Base-by-base conservation (phyloP, 2,888 invertebrate genomes). In the Stenchaetothrips biformis region DNA sequence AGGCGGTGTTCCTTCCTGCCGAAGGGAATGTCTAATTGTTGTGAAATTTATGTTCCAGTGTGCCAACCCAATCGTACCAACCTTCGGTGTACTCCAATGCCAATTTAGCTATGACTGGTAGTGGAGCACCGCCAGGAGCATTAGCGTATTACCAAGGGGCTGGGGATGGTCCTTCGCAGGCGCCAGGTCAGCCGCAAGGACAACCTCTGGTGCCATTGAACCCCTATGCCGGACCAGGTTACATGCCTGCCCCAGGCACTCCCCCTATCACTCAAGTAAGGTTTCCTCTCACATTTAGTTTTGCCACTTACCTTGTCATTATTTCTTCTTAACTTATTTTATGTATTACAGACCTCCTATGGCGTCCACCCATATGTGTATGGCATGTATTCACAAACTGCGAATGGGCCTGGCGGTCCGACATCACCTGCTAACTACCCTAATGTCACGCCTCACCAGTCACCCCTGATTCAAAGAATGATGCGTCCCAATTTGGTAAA, bases 361-460 rank as follows among this genome's bases (percentile, higher is more conserved):
- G 67, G 67, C 25, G 67, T 74, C 25, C 67, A 74, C 11, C 67
- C 67, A 25, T 74, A 74, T 74, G 67, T 74, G 7, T 74, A 74
- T 21, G 67, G 67, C 21, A 74, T 74, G 67, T n/a, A 21, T 25
- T 7, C 53, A 13, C 53, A 13, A 18, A 18, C 53, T 6, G 13
- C 53, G 4, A 53, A 53, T 53, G 53, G 53, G 18, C 16, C 67
- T 9, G 67, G 67, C 7, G 67, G 21, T 21, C 67, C 67, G 11
- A 11, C 67, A 9, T 74, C 67, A 4, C 67, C 67, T 11, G 67
- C 67, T 0, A 21, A 0, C 7, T 74, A 25, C 25, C 67, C 21
- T 11, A 74, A 11, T 74, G 67, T 25, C 25, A 25, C 21, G 2
- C 21, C 67, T 7, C 67, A 74, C 11, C 67, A 74, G 67, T 74